Conservation (phyloP, 2,113 vertebrate genomes). For the Rhombomys opimus region DNA sequence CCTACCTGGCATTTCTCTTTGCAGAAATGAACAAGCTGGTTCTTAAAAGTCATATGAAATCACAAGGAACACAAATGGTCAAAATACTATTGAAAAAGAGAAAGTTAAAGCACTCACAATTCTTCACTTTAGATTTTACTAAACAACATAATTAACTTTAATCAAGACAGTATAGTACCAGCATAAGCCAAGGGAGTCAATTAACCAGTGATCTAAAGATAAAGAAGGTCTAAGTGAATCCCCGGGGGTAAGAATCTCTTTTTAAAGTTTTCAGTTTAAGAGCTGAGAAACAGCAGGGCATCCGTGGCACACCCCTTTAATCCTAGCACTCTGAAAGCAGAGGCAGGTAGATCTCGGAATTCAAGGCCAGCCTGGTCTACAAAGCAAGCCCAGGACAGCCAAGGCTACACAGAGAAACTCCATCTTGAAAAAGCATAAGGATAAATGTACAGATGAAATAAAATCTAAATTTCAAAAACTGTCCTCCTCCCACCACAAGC, state of each 20-base stretch:
- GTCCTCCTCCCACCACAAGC: background rate
- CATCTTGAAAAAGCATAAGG: no score
- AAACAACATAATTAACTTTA: background rate
- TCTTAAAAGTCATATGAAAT: background rate
- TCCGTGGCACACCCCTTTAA: no score
- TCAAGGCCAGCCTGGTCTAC: no score
- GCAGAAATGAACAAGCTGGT: background rate
- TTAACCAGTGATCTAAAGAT: background rate
- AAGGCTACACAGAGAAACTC: no score
- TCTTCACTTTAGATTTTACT: background rate
- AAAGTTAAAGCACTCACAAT: background rate
- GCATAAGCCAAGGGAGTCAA: background rate
- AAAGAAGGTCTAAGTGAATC: background rate
- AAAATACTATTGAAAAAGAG: background rate
- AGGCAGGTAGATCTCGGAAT: no score
- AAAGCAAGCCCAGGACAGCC: no score
- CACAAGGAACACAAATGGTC: background rate
- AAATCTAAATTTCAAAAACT: background rate
- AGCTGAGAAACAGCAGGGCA: no score
- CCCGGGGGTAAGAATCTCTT: background rate
- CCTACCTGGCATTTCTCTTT: background rate
- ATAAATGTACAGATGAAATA: background rate
- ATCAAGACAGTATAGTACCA: background rate
- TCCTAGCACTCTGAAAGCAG: no score
- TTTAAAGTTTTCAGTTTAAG: constrained; percentile 1